These are phyloP conservation scores for Trachemys scripta DNA, from an alignment of 2,113 vertebrate species.

Conservation along the genomic window DNA sequence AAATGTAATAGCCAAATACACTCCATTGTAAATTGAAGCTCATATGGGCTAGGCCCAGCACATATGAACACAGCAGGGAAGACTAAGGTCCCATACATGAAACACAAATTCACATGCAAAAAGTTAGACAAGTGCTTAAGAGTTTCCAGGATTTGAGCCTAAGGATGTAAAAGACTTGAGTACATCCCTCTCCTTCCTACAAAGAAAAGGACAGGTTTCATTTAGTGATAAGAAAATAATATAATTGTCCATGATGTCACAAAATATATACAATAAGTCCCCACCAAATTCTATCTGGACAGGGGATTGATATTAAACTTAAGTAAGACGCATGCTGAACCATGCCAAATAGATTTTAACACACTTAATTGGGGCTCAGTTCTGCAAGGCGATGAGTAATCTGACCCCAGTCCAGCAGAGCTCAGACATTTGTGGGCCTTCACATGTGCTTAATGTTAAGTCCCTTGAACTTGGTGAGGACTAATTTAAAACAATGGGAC, in stretches of 20 bases:
- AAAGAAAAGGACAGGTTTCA: not conserved
- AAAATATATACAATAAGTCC: not conserved
- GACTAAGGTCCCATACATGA: too few relatives aligned
- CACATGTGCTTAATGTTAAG: not conserved
- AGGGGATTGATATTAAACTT: accelerated
- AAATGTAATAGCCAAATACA: too few relatives aligned
- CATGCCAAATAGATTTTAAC: not conserved
- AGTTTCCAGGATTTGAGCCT: not conserved
- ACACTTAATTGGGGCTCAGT: not conserved
- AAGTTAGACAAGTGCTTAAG: too few relatives aligned
- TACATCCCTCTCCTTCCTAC: not conserved
- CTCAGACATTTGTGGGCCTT: not conserved
- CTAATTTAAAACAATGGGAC: not conserved
- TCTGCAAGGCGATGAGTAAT: too few relatives aligned
- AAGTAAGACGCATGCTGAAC: accelerated
- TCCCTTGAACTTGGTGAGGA: not conserved
- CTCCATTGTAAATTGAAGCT: too few relatives aligned
- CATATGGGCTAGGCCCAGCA: too few relatives aligned
- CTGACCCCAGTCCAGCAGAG: not conserved
- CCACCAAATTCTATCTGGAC: not conserved
- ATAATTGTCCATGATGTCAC: not conserved
- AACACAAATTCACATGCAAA: too few relatives aligned
- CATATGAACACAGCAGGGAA: too few relatives aligned
- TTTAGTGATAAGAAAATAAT: not conserved
- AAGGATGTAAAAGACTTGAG: not conserved